Percentiles rank a stretch among this genome's conserved stretches.
Conservation (phyloP, 2,797 vertebrate genomes). For the Periophthalmus magnuspinnatus region DNA sequence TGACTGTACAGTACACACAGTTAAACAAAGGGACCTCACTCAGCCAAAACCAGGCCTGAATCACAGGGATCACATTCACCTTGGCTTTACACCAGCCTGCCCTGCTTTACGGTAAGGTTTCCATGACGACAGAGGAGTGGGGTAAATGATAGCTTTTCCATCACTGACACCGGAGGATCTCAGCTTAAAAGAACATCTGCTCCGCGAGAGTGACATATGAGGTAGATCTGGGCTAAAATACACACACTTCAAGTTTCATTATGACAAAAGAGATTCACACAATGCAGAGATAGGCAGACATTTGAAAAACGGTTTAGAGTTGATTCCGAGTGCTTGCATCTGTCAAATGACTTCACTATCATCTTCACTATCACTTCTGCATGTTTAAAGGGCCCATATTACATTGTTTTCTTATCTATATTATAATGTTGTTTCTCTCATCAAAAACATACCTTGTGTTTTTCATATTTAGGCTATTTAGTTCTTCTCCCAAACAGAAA, state of each 20-base stretch:
- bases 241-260: constrained; percentile 23
- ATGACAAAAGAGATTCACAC: constrained; percentile 2
- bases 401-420: no score
- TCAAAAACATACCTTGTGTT: no score
- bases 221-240: constrained; percentile 42
- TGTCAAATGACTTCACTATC: not conserved
- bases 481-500: no score
- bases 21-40: constrained; percentile 7
- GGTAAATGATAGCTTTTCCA: constrained; percentile 20
- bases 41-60: constrained; percentile 30
- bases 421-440: no score
- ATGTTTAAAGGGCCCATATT: no score
- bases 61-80: constrained; percentile 29
- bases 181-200: constrained; percentile 20
- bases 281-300: not conserved
- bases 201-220: constrained; percentile 37
- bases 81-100: constrained; percentile 33
- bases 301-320: not conserved
- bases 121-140: constrained; percentile 23
- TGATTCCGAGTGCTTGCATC: not conserved
- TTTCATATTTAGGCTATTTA: no score
- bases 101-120: constrained; percentile 38
- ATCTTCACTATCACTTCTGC: not conserved
- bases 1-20: constrained; percentile 24
- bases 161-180: constrained; percentile 22